These are phyloP conservation scores for Ormia ochracea DNA, from an alignment of 2,888 invertebrate species.

Conservation along the genomic window DNA sequence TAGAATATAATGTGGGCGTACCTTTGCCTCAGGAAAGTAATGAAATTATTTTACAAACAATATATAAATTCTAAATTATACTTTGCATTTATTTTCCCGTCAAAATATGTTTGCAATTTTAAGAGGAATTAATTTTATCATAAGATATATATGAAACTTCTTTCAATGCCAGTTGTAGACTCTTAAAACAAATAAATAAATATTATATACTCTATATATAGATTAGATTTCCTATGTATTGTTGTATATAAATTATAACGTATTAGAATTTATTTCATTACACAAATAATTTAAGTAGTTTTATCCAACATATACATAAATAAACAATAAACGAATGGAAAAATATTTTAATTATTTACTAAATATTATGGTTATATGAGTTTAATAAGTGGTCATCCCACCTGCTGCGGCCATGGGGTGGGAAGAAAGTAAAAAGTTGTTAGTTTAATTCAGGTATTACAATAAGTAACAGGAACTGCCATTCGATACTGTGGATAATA, in stretches of 20 bases:
- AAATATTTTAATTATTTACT: neutral
- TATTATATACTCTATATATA: neutral
- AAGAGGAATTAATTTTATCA: conserved; percentile 9
- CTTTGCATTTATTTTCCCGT: conserved; percentile 38
- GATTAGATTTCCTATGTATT: conserved; percentile 13
- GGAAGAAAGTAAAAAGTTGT: no score
- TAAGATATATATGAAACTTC: neutral
- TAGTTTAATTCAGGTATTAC: no score
- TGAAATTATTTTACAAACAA: neutral
- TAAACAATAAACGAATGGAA: conserved; percentile 18
- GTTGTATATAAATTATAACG: conserved; percentile 35
- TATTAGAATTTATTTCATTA: conserved; percentile 8
- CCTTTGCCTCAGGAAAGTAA: conserved; percentile 45
- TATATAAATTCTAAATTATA: conserved; percentile 25
- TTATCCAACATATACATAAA: conserved; percentile 11
- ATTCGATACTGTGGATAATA: no score
- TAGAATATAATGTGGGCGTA: neutral
- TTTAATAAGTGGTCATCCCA: no score
- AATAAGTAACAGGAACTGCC: no score
- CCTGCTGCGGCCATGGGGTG: no score
- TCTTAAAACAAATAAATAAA: neutral
- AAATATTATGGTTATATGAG: no score
- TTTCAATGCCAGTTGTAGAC: conserved; percentile 18
- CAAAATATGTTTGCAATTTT: neutral
- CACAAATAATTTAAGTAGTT: conserved; percentile 48